Percentiles rank a stretch among this genome's conserved stretches.
Evolutionary conservation across 2,797 vertebrate genomes (phyloP).

Genomic region (Artibeus lituratus): DNA sequence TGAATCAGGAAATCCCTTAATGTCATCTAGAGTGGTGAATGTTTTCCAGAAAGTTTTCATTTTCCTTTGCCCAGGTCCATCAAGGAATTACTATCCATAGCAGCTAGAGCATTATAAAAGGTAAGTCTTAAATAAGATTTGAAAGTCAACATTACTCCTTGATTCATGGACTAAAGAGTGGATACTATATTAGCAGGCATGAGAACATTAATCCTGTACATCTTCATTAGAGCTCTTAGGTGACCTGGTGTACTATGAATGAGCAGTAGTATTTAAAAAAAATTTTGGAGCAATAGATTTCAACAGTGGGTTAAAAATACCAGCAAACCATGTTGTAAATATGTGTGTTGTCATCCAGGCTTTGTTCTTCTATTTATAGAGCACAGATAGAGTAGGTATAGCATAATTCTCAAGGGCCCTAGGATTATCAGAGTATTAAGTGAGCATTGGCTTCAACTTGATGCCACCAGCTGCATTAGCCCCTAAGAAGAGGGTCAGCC

Average conservation of each 20-base stretch:
- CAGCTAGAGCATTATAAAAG: neutral
- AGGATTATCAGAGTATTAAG: neutral
- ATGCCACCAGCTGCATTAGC: neutral
- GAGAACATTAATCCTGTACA: neutral
- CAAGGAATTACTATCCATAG: neutral
- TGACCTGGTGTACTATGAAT: neutral
- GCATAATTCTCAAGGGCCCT: neutral
- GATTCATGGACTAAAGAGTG: neutral
- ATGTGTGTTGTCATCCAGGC: neutral
- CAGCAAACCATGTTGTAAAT: neutral
- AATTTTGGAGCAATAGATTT: neutral
- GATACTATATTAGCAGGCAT: neutral
- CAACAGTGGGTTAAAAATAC: neutral
- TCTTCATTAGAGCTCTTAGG: neutral
- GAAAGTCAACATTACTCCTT: neutral
- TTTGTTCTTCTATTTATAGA: neutral
- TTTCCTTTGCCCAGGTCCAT: neutral
- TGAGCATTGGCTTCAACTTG: neutral
- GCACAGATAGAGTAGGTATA: neutral
- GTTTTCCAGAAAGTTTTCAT: neutral
- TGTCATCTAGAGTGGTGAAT: neutral
- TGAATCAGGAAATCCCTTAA: neutral
- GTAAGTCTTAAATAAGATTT: neutral
- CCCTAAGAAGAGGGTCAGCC: neutral
- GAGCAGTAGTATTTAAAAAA: neutral